Conservation (phyloP, 2,113 vertebrate species). For the Sterrhoptilus dennistouni region DNA sequence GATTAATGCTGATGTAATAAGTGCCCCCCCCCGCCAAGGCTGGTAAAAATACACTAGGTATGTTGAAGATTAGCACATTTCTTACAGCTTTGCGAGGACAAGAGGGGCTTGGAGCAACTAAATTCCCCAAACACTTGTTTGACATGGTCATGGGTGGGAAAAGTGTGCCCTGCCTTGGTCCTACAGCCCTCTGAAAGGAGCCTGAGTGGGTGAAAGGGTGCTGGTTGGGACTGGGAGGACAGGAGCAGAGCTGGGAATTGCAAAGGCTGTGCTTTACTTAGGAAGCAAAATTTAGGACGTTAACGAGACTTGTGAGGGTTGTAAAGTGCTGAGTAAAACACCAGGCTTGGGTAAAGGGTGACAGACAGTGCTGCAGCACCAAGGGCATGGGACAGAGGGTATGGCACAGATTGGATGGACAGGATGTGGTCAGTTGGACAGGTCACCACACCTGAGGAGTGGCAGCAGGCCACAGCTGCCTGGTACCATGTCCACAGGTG, state of each 20-base stretch:
- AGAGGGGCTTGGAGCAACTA: background rate
- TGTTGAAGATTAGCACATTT: background rate
- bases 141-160: background rate
- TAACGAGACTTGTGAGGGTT: background rate
- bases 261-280: background rate
- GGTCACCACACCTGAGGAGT: background rate
- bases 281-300: background rate
- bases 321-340: fast-evolving
- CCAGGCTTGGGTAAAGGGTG: background rate
- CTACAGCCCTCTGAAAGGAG: background rate
- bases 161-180: background rate
- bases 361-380: fast-evolving
- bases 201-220: background rate
- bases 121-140: background rate
- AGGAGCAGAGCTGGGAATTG: background rate
- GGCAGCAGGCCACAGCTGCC: background rate
- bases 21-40: background rate
- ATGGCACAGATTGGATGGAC: background rate
- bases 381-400: fast-evolving
- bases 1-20: background rate
- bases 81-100: background rate
- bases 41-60: background rate
- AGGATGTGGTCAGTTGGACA: background rate
- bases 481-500: background rate
- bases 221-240: background rate